Evolutionary conservation across 1,140 invertebrate species (phyloP).

Genomic region (Trichonephila clavata): DNA sequence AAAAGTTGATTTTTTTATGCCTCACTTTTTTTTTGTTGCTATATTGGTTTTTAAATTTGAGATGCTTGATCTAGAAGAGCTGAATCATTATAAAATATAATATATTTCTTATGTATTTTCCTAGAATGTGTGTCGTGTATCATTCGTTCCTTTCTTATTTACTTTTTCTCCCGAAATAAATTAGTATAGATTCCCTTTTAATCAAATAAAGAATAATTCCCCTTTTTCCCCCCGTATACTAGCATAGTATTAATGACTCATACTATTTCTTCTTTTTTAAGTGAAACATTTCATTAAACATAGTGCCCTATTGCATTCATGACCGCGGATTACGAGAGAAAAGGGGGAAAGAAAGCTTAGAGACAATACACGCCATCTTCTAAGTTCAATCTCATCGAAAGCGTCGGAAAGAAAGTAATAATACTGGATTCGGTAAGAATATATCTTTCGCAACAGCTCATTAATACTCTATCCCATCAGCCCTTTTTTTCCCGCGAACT

Average conservation of each 20-base stretch:
- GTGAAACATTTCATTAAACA: conserved; percentile 15
- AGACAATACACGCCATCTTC: neutral
- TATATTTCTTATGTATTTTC: too few relatives aligned
- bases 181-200: too few relatives aligned
- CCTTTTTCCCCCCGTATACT: too few relatives aligned
- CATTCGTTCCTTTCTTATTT: too few relatives aligned
- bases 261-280: neutral
- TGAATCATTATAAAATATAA: too few relatives aligned
- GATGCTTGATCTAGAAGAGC: too few relatives aligned
- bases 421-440: conserved; percentile 12
- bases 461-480: conserved; percentile 14
- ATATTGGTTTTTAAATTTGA: too few relatives aligned
- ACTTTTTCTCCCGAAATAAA: too few relatives aligned
- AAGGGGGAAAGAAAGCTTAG: neutral
- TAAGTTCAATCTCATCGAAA: neutral
- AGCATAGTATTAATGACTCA: neutral
- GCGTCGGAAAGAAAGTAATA: neutral
- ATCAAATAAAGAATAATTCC: too few relatives aligned
- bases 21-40: too few relatives aligned
- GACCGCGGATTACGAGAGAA: neutral
- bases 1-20: too few relatives aligned
- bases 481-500: neutral
- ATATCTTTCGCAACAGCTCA: conserved; percentile 20
- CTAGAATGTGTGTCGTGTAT: too few relatives aligned
- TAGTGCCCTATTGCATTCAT: conserved; percentile 6